phyloP scores from a whole-genome alignment of 2,797 vertebrate genomes.

The Lacerta viridis region DNA sequence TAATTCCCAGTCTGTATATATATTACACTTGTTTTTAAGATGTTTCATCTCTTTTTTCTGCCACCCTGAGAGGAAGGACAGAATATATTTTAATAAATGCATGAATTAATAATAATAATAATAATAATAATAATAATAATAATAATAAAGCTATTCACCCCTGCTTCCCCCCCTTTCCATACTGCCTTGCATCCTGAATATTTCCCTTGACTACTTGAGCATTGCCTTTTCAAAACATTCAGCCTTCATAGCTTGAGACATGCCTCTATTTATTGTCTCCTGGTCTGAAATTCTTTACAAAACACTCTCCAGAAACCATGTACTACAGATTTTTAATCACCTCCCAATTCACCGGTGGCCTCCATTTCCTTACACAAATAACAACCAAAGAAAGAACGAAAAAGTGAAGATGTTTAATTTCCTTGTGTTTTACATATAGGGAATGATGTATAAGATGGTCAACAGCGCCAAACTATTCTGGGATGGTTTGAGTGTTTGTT shows the following conservation, averaged over 20 bases:
- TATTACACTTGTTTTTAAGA: no score
- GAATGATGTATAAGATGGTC: not conserved
- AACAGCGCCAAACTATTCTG: constrained; percentile 50
- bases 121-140: no score
- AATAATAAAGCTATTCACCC: no score
- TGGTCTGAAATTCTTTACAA: not conserved
- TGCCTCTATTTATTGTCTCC: not conserved
- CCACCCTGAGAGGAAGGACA: no score
- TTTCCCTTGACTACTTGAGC: not conserved
- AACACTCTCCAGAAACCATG: not conserved
- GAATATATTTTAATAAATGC: no score
- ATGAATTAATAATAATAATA: no score
- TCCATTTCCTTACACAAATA: not conserved
- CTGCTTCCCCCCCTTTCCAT: not conserved
- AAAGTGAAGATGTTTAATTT: constrained; percentile 31
- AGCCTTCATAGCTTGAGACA: not conserved
- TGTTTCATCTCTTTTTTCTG: no score
- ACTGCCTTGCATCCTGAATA: not conserved
- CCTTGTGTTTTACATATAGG: constrained; percentile 41
- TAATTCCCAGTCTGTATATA: no score
- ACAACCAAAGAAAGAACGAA: constrained; percentile 33
- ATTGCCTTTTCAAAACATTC: not conserved
- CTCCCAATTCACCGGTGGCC: not conserved
- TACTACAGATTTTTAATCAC: not conserved
- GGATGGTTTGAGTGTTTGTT: constrained; percentile 60